Percentiles rank a stretch among this genome's conserved stretches.
Evolutionary conservation across 2,797 vertebrate species (phyloP).

Genomic region (Megalops cyprinoides): DNA sequence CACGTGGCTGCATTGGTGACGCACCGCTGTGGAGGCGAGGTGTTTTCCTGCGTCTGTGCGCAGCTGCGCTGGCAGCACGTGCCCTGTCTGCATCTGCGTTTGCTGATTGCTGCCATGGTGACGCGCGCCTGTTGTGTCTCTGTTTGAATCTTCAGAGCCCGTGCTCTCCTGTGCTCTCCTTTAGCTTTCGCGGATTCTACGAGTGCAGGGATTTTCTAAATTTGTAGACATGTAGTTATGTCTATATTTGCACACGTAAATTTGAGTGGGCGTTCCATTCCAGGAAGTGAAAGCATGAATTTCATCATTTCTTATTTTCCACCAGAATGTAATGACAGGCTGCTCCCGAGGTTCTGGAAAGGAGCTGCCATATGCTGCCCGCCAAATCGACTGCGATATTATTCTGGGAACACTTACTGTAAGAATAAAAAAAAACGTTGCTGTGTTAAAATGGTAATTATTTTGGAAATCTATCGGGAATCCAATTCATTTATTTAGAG

Average conservation of each 20-base stretch:
- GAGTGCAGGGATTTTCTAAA: conserved; percentile 29
- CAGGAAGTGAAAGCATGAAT: conserved; percentile 20
- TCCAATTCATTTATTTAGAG: not conserved
- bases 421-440: not conserved
- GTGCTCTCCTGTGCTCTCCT: not conserved
- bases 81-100: not conserved
- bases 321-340: conserved; percentile 27
- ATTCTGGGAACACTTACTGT: not conserved
- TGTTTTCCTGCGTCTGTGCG: not conserved
- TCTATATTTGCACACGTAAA: conserved; percentile 33
- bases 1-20: not conserved
- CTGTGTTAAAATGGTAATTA: no score
- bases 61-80: not conserved
- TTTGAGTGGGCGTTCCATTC: conserved; percentile 25
- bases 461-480: no score
- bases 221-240: conserved; percentile 34
- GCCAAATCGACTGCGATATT: not conserved
- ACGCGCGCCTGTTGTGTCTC: no score
- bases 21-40: not conserved
- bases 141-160: not conserved
- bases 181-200: conserved; percentile 5
- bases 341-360: not conserved
- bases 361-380: not conserved
- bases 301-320: conserved; percentile 26
- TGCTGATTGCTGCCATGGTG: no score